These are phyloP conservation scores for Falco rusticolus DNA, from an alignment of 2,797 vertebrate species.

Conservation along the genomic window DNA sequence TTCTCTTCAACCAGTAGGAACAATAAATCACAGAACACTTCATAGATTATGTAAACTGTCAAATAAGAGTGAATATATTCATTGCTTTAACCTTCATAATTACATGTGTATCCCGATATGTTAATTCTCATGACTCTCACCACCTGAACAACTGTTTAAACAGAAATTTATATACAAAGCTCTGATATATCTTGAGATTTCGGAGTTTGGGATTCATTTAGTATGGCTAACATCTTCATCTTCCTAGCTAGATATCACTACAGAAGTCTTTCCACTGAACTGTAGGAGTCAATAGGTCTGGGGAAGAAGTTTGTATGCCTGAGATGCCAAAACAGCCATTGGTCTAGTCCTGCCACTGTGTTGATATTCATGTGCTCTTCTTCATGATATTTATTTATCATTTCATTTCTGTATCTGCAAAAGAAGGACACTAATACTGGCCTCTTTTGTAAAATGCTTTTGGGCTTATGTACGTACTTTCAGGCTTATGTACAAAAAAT, in stretches of 20 bases:
- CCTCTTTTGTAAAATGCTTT: neutral
- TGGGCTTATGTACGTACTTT: neutral
- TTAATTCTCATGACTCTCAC: neutral
- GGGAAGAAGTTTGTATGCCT: neutral
- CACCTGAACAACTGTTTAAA: neutral
- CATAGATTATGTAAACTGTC: neutral
- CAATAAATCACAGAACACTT: conserved; percentile 23
- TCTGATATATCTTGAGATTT: neutral
- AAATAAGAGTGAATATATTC: neutral
- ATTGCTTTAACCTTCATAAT: conserved; percentile 24
- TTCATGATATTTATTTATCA: neutral
- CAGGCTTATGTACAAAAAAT: neutral
- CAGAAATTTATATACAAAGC: neutral
- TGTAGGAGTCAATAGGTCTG: neutral
- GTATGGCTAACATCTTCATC: neutral
- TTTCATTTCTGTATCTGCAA: neutral
- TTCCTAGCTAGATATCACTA: neutral
- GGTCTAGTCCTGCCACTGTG: neutral
- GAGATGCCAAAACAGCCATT: neutral
- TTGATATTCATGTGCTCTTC: neutral
- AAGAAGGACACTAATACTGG: neutral
- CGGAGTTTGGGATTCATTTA: neutral
- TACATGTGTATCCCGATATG: neutral
- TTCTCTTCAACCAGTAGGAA: neutral
- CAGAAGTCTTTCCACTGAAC: neutral